Percentiles rank a stretch among this genome's conserved stretches.
phyloP scores from a whole-genome alignment of 1,140 invertebrate genomes.

The Brachionus angularis region DNA sequence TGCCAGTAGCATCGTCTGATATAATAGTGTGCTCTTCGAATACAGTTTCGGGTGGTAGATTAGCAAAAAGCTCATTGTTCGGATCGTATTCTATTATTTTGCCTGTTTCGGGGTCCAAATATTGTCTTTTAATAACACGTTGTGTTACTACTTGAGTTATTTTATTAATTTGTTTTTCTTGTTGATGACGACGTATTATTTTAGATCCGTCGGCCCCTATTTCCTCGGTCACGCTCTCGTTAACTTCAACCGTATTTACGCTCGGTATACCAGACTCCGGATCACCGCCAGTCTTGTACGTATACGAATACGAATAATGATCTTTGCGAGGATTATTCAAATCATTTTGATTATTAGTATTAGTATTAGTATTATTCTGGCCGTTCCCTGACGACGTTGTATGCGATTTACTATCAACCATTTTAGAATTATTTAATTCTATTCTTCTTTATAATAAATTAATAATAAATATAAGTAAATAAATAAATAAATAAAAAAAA shows the following conservation, averaged over 20 bases:
- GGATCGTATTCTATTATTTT: conserved; percentile 38
- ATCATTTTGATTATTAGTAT: too few relatives aligned
- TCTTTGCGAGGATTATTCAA: conserved; percentile 38
- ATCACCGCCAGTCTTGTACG: conserved; percentile 25
- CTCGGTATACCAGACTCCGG: neutral
- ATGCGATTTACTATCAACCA: too few relatives aligned
- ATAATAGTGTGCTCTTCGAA: conserved; percentile 43
- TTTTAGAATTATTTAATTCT: too few relatives aligned
- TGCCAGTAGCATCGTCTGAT: conserved; percentile 38
- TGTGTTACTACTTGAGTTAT: conserved; percentile 34
- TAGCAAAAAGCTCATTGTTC: conserved; percentile 41
- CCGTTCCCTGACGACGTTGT: too few relatives aligned
- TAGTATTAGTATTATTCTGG: too few relatives aligned
- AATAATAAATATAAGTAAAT: too few relatives aligned
- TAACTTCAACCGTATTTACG: conserved; percentile 41
- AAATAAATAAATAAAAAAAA: too few relatives aligned
- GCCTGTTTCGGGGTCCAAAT: conserved; percentile 21
- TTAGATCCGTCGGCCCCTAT: conserved; percentile 40
- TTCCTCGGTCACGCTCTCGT: conserved; percentile 42
- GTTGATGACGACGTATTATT: conserved; percentile 38
- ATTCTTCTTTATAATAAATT: too few relatives aligned
- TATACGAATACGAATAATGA: conserved; percentile 40
- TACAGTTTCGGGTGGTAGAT: conserved; percentile 34
- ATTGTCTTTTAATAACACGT: conserved; percentile 11
- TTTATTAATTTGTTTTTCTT: conserved; percentile 42